Percentiles rank a stretch among this genome's conserved stretches.
These are phyloP conservation scores for Dusona sp. DNA, from an alignment of 2,888 invertebrate species.

Conservation along the genomic window DNA sequence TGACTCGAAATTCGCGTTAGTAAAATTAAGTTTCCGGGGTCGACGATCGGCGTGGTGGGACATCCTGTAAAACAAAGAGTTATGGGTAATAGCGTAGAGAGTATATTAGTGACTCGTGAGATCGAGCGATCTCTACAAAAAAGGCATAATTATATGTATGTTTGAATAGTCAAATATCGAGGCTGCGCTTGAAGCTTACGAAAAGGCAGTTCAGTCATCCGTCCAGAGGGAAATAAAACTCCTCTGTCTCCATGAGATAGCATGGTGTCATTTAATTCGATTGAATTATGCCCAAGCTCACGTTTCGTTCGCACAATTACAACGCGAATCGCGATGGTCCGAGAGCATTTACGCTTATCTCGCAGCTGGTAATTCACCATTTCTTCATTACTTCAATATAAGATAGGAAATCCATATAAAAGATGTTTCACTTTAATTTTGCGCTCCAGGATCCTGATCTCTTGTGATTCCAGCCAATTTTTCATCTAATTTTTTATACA, in stretches of 20 bases:
- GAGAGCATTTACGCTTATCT: conserved; percentile 89
- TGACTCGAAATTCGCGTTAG: neutral
- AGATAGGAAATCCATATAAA: no score
- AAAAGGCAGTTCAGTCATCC: conserved; percentile 86
- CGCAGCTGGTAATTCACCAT: conserved; percentile 82
- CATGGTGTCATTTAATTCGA: conserved; percentile 89
- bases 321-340: conserved; percentile 88
- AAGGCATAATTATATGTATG: conserved; percentile 18
- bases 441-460: no score
- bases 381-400: neutral
- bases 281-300: conserved; percentile 87
- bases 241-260: conserved; percentile 88
- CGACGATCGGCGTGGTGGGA: neutral
- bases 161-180: conserved; percentile 86
- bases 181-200: conserved; percentile 87
- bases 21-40: neutral
- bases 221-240: conserved; percentile 88
- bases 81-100: neutral
- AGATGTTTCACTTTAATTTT: no score
- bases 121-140: conserved; percentile 16
- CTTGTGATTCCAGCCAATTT: no score
- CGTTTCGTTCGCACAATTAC: conserved; percentile 86
- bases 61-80: neutral
- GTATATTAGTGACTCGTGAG: neutral
- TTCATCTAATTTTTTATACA: no score